Base-by-base conservation (phyloP, 2,113 vertebrate genomes). In the Octodon degus region DNA sequence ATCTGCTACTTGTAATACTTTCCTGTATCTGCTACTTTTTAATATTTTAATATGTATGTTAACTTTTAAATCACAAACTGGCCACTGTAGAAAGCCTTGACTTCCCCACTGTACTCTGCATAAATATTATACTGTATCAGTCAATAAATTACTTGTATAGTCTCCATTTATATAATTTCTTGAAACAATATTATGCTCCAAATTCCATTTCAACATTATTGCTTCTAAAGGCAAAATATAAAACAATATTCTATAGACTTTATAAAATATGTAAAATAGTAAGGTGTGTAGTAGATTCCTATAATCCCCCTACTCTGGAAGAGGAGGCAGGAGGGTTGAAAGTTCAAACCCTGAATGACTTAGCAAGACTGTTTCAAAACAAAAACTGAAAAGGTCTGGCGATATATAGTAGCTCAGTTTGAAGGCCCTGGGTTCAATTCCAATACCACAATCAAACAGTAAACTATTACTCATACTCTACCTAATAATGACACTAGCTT, bases 171-270 rank as follows among this genome's bases (percentile, higher is more conserved):
- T 37, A 4, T 11, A 90, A 68, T 22, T 30, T 16, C 22, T 25
- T 86, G 9, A 88, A 91, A 96, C 30, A 55, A 25, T 88, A 47
- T 3, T 74, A 0, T 25, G 34, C 19, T 37, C 19, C 10, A 74
- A 93, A 91, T 55, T 58, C 55, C 5, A 95, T 63, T 62, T 62
- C 32, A 86, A 58, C 55, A 58, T 58, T 58, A 19, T 58, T 32
- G 62, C 67, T 94, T 96, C 50, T 4, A 88, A 93, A 94, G 20
- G 68, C 14, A 95, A 94, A 96, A 81, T 50, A 91, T 53, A 87
- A 89, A 96, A 79, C 2, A 90, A 83, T 43, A 67, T 2, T 90
- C 34, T 40, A 30, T 12, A 47, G n/a, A 67, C 2, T 85, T 63
- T 68, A 14, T 55, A 92, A 89, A 87, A 67, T 67, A 43, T 5